phyloP scores from a whole-genome alignment of 1,140 invertebrate species.

The Brachionus rotundiformis region DNA sequence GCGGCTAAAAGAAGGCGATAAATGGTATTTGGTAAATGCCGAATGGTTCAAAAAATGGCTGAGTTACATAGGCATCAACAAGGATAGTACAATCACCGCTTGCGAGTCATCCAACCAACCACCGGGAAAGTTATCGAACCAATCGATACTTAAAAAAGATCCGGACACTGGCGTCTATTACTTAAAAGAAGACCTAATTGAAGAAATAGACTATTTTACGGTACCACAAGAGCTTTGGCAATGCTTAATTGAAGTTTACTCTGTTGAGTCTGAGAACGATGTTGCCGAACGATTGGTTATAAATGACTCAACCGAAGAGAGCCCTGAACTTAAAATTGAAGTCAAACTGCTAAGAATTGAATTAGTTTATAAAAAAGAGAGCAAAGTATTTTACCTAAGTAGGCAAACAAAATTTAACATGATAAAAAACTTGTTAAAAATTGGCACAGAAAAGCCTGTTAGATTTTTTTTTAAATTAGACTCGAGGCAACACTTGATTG shows the following conservation, averaged over 20 bases:
- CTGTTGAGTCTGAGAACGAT: neutral
- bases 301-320: neutral
- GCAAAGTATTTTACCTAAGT: slow-evolving; percentile 7
- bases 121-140: slow-evolving; percentile 23
- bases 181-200: neutral
- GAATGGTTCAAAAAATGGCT: slow-evolving; percentile 43
- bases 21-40: slow-evolving; percentile 31
- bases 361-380: neutral
- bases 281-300: slow-evolving; percentile 3
- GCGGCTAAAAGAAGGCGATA: neutral
- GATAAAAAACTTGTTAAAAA: neutral
- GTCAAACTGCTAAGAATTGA: neutral
- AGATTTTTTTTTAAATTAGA: neutral
- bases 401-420: neutral
- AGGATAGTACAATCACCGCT: neutral
- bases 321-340: slow-evolving; percentile 27
- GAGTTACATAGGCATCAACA: neutral
- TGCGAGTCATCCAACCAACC: neutral
- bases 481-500: neutral
- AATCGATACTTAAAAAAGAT: neutral
- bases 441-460: neutral
- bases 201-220: slow-evolving; percentile 13
- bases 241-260: neutral
- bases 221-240: slow-evolving; percentile 24
- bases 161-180: neutral